phyloP scores from a whole-genome alignment of 2,888 invertebrate genomes.

The Metopia argyrocephala region DNA sequence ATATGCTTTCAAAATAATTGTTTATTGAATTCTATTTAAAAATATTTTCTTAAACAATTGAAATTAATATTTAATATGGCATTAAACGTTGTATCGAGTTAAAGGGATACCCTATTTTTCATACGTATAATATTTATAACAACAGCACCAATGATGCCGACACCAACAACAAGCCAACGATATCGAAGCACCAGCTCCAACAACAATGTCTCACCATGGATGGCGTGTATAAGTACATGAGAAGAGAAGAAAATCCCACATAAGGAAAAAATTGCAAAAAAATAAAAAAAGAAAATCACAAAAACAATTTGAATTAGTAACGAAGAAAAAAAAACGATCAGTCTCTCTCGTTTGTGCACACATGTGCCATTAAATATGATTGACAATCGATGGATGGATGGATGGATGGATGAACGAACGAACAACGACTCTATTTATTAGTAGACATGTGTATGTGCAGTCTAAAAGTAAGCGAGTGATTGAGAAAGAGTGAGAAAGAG shows the following conservation, averaged over 20 bases:
- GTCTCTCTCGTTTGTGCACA: conserved; percentile 70
- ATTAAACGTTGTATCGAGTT: neutral
- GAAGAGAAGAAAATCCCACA: conserved; percentile 14
- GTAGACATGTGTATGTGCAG: conserved; percentile 2
- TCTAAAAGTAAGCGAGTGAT: neutral
- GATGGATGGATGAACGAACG: conserved; percentile 50
- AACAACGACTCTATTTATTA: conserved; percentile 50
- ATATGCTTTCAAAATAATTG: too few relatives aligned
- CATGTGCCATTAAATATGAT: conserved; percentile 70
- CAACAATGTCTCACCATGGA: conserved; percentile 41
- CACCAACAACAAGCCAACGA: conserved; percentile 41
- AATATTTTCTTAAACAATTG: too few relatives aligned
- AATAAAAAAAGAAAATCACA: conserved; percentile 19
- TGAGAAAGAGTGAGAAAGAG: neutral
- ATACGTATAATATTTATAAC: conserved; percentile 27
- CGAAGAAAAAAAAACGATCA: conserved; percentile 41
- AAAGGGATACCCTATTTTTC: conserved; percentile 51
- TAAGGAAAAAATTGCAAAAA: conserved; percentile 17
- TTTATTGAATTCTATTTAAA: too few relatives aligned
- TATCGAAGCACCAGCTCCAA: conserved; percentile 46
- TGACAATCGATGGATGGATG: conserved; percentile 73
- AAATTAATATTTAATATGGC: neutral
- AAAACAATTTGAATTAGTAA: conserved; percentile 29
- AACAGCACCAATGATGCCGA: conserved; percentile 8
- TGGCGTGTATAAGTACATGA: conserved; percentile 50